These are phyloP conservation scores for Adineta ricciae DNA, from an alignment of 2,888 invertebrate species.

Conservation along the genomic window DNA sequence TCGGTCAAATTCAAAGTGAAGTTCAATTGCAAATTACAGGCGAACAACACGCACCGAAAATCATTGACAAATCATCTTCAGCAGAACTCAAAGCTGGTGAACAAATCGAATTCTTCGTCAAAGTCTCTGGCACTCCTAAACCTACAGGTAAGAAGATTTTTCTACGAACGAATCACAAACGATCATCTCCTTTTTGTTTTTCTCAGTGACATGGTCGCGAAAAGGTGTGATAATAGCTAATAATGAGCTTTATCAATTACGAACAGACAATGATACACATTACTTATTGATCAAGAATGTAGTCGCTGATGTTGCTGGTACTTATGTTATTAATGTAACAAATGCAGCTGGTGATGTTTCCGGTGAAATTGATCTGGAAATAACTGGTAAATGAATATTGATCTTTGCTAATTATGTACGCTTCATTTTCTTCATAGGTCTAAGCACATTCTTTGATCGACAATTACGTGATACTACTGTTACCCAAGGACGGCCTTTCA, in stretches of 20 bases:
- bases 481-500: background rate
- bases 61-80: background rate
- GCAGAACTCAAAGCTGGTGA: background rate
- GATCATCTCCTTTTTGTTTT: background rate
- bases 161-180: too few species aligned
- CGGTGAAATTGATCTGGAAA: background rate
- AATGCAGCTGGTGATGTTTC: background rate
- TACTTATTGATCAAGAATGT: background rate
- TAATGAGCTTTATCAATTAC: background rate
- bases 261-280: background rate
- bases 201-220: background rate
- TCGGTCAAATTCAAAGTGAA: background rate
- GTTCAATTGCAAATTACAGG: constrained; percentile 18
- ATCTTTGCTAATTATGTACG: too few species aligned
- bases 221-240: background rate
- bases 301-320: background rate
- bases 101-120: background rate
- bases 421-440: background rate
- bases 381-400: background rate
- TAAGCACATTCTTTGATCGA: background rate
- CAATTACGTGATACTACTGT: background rate
- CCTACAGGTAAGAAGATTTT: background rate
- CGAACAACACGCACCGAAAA: background rate
- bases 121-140: background rate
- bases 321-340: background rate